A percentile compares a stretch with the other conserved stretches of the same genome.
Conservation (phyloP, 2,113 vertebrate genomes). For the Cairina moschata region DNA sequence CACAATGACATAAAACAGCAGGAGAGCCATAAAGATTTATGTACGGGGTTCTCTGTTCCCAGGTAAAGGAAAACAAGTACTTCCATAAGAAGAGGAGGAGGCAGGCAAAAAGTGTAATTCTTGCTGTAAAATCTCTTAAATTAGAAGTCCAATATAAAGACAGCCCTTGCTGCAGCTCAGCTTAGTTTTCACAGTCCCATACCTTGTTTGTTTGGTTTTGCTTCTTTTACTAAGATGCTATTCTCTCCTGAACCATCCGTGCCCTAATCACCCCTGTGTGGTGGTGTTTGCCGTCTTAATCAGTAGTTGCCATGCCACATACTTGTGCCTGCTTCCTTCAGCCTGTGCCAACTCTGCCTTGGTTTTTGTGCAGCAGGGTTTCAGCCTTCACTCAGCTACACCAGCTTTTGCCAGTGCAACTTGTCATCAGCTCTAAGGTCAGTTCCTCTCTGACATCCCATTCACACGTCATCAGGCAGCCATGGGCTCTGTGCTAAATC, state of each 20-base stretch:
- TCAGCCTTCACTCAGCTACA: constrained; percentile 28
- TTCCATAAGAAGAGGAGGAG: not conserved
- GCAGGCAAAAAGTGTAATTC: not conserved
- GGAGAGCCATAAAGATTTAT: constrained; percentile 29
- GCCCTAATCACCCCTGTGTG: not conserved
- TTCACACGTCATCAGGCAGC: constrained; percentile 57
- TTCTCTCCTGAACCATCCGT: not conserved
- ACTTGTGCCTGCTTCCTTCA: constrained; percentile 13
- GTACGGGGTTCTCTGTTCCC: not conserved
- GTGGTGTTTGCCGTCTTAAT: constrained; percentile 5
- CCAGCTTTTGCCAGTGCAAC: constrained; percentile 22
- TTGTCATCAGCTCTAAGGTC: constrained; percentile 56
- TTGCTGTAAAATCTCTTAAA: constrained; percentile 5
- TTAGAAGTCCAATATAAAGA: not conserved
- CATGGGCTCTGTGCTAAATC: constrained; percentile 18
- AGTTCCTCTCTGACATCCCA: not conserved
- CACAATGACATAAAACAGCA: constrained; percentile 19
- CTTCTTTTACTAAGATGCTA: not conserved
- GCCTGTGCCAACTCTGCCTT: not conserved
- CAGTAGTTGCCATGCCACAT: not conserved
- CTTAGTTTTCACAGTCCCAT: not conserved
- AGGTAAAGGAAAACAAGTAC: constrained; percentile 50
- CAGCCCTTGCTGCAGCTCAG: not conserved
- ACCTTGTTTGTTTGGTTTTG: not conserved
- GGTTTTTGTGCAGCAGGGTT: not conserved